These are phyloP conservation scores for Actenoides lindsayi DNA, from an alignment of 2,113 vertebrate genomes.

Conservation along the genomic window DNA sequence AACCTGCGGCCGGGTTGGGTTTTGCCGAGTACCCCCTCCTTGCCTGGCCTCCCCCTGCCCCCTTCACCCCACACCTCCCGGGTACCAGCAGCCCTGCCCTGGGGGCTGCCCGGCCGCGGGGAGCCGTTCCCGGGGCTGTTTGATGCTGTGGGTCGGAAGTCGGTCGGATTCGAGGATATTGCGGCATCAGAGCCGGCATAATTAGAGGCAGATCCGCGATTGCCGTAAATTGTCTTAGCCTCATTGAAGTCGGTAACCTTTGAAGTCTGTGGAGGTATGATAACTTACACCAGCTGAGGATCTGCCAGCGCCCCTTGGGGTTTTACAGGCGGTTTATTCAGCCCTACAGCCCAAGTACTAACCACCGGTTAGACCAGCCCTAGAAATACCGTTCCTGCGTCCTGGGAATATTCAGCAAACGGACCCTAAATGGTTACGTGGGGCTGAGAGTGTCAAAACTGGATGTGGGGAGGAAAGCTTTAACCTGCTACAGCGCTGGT, in stretches of 20 bases:
- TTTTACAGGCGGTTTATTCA: not conserved
- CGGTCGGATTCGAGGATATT: not conserved
- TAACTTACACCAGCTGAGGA: not conserved
- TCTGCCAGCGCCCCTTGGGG: not conserved
- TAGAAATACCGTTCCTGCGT: accelerated
- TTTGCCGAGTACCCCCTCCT: too few species aligned
- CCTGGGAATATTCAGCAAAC: not conserved
- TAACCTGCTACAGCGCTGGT: accelerated
- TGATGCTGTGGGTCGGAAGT: not conserved
- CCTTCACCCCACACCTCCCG: not conserved
- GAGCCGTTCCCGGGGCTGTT: not conserved
- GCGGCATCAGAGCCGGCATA: not conserved
- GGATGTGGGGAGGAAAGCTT: not conserved
- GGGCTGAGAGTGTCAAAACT: not conserved
- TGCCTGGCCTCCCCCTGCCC: not conserved
- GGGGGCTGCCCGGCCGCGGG: not conserved
- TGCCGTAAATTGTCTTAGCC: not conserved
- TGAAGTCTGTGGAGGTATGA: not conserved
- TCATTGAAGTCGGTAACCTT: not conserved
- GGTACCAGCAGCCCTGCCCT: not conserved
- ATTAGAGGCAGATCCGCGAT: not conserved
- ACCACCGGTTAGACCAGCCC: accelerated
- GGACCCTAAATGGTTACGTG: not conserved
- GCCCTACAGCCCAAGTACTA: not conserved
- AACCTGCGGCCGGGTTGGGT: accelerated